Evolutionary conservation across 37 sponge, comb jelly and placozoan genomes (phyloP), one percentile per base, ranked within the genome.

Genomic region (Amphimedon queenslandica): DNA sequence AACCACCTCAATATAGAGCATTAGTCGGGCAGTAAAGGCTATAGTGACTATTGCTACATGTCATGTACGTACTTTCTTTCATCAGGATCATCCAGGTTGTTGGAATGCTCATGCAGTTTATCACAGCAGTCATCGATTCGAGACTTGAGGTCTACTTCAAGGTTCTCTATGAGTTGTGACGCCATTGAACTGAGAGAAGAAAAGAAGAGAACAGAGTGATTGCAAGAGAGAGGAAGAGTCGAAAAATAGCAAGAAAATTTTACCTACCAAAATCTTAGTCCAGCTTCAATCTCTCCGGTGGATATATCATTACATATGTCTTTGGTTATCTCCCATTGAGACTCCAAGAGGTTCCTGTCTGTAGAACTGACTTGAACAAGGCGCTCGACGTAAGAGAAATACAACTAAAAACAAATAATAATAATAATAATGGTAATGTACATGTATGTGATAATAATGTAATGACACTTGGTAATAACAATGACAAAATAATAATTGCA

Each of bases 231-330:
- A 47, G 72, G 24, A 55, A 39, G 72, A n/a, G 53, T 40, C 53
- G 35, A 55, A 39, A 28, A n/a, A 25, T 40, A 33, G n/a, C 53
- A 29, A 8, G 24, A 8, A n/a, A n/a, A n/a, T 29, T 30, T 4
- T n/a, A 51, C 80, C 85, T 51, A 93, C 94, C 94, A 90, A 73
- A 93, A 89, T n/a, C 68, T 75, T 55, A 78, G 63, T 32, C 82
- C 94, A n/a, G 87, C 94, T 61, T 82, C 78, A 10, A 82, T 74
- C 55, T 89, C 91, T 32, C 81, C 74, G n/a, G 72, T 73, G 4
- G 70, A 37, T 24, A 93, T 86, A 33, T 78, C 40, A 32, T 58
- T 70, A 57, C 85, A 78, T 58, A 93, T 60, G 8, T 67, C 40
- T 82, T 86, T 93, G 8, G 82, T 73, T 29, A 71, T 58, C 10